phyloP scores from a whole-genome alignment of 2,797 vertebrate species.

The Morelia viridis region DNA sequence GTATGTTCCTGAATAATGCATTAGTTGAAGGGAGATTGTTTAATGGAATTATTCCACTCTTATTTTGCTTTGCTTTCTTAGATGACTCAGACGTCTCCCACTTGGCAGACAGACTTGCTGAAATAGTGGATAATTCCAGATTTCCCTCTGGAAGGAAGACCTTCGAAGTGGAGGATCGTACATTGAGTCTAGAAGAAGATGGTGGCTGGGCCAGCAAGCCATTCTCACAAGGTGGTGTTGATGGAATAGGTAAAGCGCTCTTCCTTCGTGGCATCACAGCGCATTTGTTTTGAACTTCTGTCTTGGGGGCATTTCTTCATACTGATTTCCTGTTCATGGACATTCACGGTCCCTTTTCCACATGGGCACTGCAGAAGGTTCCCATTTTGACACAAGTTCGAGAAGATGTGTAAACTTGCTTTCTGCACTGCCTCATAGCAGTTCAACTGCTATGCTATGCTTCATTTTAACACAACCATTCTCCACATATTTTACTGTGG shows the following conservation, averaged over 20 bases:
- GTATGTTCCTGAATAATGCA: neutral
- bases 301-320: neutral
- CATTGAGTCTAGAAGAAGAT: fast-evolving
- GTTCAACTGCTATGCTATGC: neutral
- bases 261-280: neutral
- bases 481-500: neutral
- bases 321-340: neutral
- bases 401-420: neutral
- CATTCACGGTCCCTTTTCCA: neutral
- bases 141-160: neutral
- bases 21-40: neutral
- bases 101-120: slow-evolving; percentile 65
- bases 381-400: neutral
- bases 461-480: neutral
- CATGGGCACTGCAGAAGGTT: neutral
- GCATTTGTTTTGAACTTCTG: neutral
- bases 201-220: neutral
- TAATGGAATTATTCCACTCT: neutral
- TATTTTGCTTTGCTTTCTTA: neutral
- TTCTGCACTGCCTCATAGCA: neutral
- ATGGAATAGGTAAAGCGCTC: slow-evolving; percentile 15
- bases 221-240: fast-evolving
- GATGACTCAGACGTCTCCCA: neutral
- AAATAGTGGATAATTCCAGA: slow-evolving; percentile 60
- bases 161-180: fast-evolving